phyloP scores from a whole-genome alignment of 2,888 invertebrate genomes.

The Epinotia nisella region DNA sequence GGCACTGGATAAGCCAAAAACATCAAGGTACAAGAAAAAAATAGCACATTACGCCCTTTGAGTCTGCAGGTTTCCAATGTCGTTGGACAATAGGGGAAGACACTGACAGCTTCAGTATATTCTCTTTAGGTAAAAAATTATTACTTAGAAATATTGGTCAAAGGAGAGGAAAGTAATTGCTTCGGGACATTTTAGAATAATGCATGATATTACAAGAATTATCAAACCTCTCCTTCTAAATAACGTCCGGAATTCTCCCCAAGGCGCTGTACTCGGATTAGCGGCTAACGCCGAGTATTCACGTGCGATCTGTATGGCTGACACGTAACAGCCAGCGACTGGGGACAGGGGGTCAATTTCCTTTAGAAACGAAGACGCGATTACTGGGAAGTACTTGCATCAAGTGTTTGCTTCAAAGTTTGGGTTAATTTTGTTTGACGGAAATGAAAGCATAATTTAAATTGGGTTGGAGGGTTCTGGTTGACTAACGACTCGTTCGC shows the following conservation, averaged over 20 bases:
- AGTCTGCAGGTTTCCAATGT: too few species aligned
- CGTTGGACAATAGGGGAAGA: too few species aligned
- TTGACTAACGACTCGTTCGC: not conserved
- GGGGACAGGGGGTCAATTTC: constrained; percentile 68
- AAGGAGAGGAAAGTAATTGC: too few species aligned
- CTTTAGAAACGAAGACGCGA: constrained; percentile 57
- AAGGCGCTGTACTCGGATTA: not conserved
- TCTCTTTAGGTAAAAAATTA: too few species aligned
- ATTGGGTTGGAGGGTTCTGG: not conserved
- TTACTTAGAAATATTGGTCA: too few species aligned
- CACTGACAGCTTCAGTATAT: too few species aligned
- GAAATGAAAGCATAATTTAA: constrained; percentile 22
- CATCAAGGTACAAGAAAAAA: too few species aligned
- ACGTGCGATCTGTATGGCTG: constrained; percentile 56
- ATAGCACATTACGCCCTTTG: too few species aligned
- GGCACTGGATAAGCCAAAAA: too few species aligned
- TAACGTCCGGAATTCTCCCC: constrained; percentile 2
- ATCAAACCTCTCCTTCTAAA: not conserved
- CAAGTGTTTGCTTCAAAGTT: constrained; percentile 18
- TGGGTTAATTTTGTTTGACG: constrained; percentile 13
- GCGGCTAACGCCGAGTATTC: constrained; percentile 48
- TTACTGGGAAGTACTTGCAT: constrained; percentile 52
- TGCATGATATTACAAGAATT: not conserved
- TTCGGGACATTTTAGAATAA: too few species aligned
- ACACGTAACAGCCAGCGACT: constrained; percentile 60